These are phyloP conservation scores for Seriola dumerili DNA, from an alignment of 2,113 vertebrate genomes.

Conservation along the genomic window DNA sequence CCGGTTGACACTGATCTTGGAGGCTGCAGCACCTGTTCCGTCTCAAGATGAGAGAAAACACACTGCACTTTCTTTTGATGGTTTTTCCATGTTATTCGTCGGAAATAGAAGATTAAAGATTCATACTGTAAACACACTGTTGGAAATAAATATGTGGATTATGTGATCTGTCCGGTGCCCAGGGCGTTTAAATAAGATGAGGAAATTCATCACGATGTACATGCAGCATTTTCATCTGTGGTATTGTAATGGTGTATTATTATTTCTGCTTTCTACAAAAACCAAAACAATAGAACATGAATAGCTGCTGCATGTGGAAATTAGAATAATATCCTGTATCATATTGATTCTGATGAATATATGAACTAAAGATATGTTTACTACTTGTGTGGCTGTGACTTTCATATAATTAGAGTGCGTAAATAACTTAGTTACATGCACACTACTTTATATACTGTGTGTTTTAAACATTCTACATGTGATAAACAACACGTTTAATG, in stretches of 20 bases:
- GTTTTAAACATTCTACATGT: background rate
- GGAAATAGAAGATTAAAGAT: constrained; percentile 15
- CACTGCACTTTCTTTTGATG: constrained; percentile 25
- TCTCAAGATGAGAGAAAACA: constrained; percentile 56
- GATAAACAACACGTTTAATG: background rate
- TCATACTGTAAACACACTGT: constrained; percentile 10
- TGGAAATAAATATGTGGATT: constrained; percentile 32
- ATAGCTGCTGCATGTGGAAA: background rate
- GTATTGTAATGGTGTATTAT: background rate
- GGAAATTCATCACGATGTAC: constrained; percentile 9
- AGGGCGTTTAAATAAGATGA: background rate
- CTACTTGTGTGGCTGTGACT: too few relatives aligned
- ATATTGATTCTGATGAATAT: background rate
- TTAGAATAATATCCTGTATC: background rate
- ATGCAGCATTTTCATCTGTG: background rate
- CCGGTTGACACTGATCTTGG: constrained; percentile 78
- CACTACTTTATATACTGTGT: background rate
- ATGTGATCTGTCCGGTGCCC: constrained; percentile 2
- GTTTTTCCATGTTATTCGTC: constrained; percentile 24
- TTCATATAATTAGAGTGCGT: background rate
- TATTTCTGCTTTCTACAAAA: constrained; percentile 5
- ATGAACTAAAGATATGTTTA: background rate
- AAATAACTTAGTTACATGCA: background rate
- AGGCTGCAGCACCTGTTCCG: constrained; percentile 79
- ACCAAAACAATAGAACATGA: constrained; percentile 6